A percentile compares a stretch with the other conserved stretches of the same genome.
Conservation (phyloP, 2,113 vertebrate genomes). For the Pristiophorus japonicus region DNA sequence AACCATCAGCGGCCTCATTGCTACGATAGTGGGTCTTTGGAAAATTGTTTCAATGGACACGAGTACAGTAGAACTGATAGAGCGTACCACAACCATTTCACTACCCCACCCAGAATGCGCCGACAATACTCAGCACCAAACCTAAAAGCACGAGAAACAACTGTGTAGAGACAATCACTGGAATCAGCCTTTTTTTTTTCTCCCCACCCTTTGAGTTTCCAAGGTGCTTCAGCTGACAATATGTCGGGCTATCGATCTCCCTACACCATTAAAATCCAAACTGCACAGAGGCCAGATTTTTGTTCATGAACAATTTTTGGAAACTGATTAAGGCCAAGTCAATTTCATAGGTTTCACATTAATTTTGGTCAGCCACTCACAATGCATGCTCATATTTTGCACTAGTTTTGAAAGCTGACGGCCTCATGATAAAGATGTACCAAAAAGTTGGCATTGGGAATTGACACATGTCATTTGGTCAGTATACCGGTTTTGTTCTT, state of each 20-base stretch:
- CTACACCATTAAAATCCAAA: not conserved
- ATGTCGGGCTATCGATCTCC: not conserved
- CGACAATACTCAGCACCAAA: conserved; percentile 90
- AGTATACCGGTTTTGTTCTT: not conserved
- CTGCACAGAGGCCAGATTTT: not conserved
- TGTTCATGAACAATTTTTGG: not conserved
- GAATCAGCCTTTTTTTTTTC: conserved; percentile 41
- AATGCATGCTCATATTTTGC: not conserved
- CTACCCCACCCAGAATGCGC: conserved; percentile 83
- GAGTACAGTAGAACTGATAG: not conserved
- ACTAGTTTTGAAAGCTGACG: not conserved
- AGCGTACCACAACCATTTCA: conserved; percentile 53
- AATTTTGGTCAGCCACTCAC: not conserved
- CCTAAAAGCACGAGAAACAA: conserved; percentile 85
- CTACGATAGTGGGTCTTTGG: conserved; percentile 40
- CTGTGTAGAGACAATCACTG: conserved; percentile 63
- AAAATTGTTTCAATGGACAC: not conserved
- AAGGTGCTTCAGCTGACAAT: not conserved
- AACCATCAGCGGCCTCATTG: conserved; percentile 56
- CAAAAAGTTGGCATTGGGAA: not conserved
- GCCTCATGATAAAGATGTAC: not conserved
- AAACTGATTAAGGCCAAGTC: not conserved
- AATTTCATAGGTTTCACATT: not conserved
- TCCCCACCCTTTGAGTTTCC: not conserved
- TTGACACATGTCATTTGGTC: not conserved